Evolutionary conservation across 2,888 invertebrate species (phyloP).

Genomic region (Hemicrepidius hirtus): DNA sequence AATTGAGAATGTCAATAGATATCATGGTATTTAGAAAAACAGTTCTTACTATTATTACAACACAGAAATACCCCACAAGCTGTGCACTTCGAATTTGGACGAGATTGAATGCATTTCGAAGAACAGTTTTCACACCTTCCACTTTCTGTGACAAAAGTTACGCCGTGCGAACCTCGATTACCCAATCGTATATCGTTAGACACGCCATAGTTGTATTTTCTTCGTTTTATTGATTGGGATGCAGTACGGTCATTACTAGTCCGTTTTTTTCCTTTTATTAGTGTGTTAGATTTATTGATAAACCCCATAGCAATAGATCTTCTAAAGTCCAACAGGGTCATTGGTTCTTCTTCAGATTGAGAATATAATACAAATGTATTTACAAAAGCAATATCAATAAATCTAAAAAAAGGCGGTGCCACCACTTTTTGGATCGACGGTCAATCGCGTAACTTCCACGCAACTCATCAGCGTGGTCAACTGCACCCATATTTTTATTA

Average conservation of each 20-base stretch:
- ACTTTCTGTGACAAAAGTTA: neutral
- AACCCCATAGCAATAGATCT: slow-evolving; percentile 33
- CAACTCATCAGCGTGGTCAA: slow-evolving; percentile 26
- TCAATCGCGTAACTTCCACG: slow-evolving; percentile 10
- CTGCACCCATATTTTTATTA: slow-evolving; percentile 56
- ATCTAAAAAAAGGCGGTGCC: slow-evolving; percentile 59
- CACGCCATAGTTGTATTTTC: slow-evolving; percentile 12
- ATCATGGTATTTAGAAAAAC: slow-evolving; percentile 10
- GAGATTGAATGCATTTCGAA: slow-evolving; percentile 14
- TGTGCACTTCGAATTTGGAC: slow-evolving; percentile 24
- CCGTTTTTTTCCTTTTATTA: no score
- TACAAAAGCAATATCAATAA: slow-evolving; percentile 58
- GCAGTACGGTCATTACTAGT: no score
- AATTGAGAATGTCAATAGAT: no score
- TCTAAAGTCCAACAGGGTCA: slow-evolving; percentile 42
- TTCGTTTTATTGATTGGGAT: neutral
- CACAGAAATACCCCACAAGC: slow-evolving; percentile 13
- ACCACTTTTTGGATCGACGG: slow-evolving; percentile 57
- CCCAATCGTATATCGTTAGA: slow-evolving; percentile 1
- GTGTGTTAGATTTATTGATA: slow-evolving; percentile 7
- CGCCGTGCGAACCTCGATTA: slow-evolving; percentile 1
- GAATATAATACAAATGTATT: slow-evolving; percentile 37
- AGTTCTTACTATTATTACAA: slow-evolving; percentile 16
- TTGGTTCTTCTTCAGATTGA: slow-evolving; percentile 24
- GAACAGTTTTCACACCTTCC: slow-evolving; percentile 24